Base-by-base conservation (phyloP, 2,113 vertebrate genomes). In the Cyanoderma ruficeps region DNA sequence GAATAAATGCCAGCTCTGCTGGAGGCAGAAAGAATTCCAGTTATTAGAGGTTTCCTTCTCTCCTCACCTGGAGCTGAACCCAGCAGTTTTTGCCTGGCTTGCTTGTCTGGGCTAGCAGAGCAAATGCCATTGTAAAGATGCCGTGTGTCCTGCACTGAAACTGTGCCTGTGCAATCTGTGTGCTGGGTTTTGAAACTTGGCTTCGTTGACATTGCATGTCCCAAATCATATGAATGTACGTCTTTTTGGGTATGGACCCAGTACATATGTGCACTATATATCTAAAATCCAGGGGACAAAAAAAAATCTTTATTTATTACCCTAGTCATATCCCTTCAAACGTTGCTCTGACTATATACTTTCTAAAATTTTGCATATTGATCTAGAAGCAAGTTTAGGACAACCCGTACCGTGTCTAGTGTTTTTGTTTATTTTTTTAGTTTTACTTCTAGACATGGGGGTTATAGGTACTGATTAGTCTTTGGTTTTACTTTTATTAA, bases 141-240 rank as follows among this genome's bases (percentile, higher is more conserved):
- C 33, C 69, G 10, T 3, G 1, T 71, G 16, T 21, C 2, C 15
- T 9, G 1, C 53, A 4, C 27, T 61, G 76, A 53, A 44, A 24
- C 56, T 6, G 25, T 46, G n/a, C 1, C 1, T 42, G 49, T 35
- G 2, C 21, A 33, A 0, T 21, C 56, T 12, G 7, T 35, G 21
- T 31, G 18, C 8, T 65, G 46, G 2, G 0, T 25, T 82, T 74
- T 35, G 46, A 70, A 56, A 85, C 37, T n/a, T 56, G 30, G 47
- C 27, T 75, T 61, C 53, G 37, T 72, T 77, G 61, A 12, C 21
- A 11, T 1, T 70, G 30, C 2, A 3, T 28, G 11, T 37, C 31
- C 27, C 3, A 57, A 76, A 52, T 71, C 1, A 3, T 20, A 13
- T 69, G 22, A 42, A 60, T 18, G 7, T 64, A 4, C 17, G 2